Conservation (phyloP, 1,140 invertebrate species). For the Triops longicaudatus region DNA sequence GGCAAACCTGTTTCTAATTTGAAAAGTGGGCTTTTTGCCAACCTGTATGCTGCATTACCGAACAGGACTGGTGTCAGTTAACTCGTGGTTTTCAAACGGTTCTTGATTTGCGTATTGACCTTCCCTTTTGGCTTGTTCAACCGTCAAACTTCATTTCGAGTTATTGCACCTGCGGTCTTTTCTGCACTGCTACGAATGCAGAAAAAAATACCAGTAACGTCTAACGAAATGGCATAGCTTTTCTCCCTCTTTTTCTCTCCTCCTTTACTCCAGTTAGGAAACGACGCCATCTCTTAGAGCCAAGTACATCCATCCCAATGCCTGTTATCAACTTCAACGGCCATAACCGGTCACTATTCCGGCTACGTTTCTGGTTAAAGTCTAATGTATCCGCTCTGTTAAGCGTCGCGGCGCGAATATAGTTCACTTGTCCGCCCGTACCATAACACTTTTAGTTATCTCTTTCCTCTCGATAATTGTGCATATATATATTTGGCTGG, state of each 20-base stretch:
- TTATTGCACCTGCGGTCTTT: background rate
- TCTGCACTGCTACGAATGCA: background rate
- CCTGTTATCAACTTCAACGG: background rate
- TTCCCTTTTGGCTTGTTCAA: slow-evolving; percentile 7
- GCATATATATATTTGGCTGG: background rate
- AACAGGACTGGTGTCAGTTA: background rate
- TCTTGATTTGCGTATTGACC: slow-evolving; percentile 6
- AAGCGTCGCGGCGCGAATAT: too few relatives aligned
- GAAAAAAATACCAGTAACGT: background rate
- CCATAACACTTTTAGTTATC: background rate
- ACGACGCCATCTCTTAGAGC: background rate
- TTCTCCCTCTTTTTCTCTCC: background rate
- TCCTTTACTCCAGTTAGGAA: background rate
- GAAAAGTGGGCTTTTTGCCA: background rate
- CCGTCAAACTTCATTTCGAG: slow-evolving; percentile 10
- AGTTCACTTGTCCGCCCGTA: background rate
- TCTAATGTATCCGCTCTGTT: background rate
- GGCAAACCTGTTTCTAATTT: slow-evolving; percentile 2
- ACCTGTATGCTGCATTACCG: background rate
- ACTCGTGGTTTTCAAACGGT: background rate
- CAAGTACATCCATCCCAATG: background rate
- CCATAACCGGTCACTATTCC: background rate
- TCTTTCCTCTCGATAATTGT: background rate
- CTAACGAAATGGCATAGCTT: background rate
- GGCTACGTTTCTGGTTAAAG: background rate